Evolutionary conservation across 2,888 invertebrate species (phyloP).

Genomic region (Endomychus coccineus): DNA sequence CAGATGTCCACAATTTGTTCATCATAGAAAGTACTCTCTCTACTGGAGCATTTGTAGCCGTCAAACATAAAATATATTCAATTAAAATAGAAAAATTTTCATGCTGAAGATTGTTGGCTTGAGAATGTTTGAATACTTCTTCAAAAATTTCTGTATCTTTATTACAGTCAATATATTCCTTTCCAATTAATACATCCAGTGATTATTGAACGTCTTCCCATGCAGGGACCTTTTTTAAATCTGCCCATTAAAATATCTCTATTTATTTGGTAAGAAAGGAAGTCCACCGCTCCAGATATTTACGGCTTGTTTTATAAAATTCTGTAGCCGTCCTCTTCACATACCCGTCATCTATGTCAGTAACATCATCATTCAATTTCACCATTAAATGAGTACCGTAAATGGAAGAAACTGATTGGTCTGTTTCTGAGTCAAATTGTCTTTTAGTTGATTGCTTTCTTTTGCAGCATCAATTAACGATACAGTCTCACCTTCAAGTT

Average conservation of each 20-base stretch:
- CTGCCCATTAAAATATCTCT: conserved; percentile 30
- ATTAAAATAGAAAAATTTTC: conserved; percentile 6
- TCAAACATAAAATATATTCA: conserved; percentile 19
- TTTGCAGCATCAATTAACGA: conserved; percentile 24
- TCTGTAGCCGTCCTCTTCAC: conserved; percentile 16
- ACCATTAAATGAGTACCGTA: no score
- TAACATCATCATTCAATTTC: conserved; percentile 28
- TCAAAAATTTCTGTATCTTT: conserved; percentile 30
- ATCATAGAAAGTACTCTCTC: no score
- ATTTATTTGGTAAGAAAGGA: conserved; percentile 25
- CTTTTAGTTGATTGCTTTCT: conserved; percentile 25
- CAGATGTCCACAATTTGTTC: no score
- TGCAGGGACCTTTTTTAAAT: conserved; percentile 21
- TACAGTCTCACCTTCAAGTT: conserved; percentile 21
- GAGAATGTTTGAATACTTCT: conserved; percentile 21
- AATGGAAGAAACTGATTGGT: conserved; percentile 20
- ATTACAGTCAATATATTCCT: conserved; percentile 25
- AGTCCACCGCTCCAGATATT: conserved; percentile 28
- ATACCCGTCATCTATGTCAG: conserved; percentile 27
- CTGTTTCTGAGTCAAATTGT: conserved; percentile 21
- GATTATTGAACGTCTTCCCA: conserved; percentile 24
- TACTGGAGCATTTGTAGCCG: conserved; percentile 20
- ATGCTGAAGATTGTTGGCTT: conserved; percentile 12
- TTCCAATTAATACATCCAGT: conserved; percentile 25
- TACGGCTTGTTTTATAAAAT: conserved; percentile 25